Percentiles rank a stretch among this genome's conserved stretches.
Conservation (phyloP, 1,140 invertebrate genomes). For the Muscidifurax raptorellus region DNA sequence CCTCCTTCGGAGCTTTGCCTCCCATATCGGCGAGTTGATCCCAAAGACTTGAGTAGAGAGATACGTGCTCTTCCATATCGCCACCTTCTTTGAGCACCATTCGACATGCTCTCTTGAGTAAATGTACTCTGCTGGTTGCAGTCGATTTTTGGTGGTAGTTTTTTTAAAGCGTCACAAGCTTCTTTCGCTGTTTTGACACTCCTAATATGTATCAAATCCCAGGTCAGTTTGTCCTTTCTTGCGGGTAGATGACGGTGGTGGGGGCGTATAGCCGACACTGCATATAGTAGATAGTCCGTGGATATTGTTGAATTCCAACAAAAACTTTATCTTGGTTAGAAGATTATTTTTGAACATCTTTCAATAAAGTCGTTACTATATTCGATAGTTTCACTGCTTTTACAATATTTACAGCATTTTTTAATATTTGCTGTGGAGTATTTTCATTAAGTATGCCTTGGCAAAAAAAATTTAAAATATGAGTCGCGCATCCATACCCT, state of each 20-base stretch:
- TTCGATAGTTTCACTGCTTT: constrained; percentile 50
- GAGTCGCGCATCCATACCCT: constrained; percentile 41
- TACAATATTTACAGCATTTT: constrained; percentile 38
- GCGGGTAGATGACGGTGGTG: no score
- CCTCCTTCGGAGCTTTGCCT: background rate
- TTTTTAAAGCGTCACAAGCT: no score
- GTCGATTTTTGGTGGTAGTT: constrained; percentile 11
- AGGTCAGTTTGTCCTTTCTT: no score
- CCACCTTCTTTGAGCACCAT: background rate
- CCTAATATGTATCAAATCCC: no score
- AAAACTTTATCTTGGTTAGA: no score
- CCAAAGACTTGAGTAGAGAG: background rate
- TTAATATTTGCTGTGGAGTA: constrained; percentile 20
- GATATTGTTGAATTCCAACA: no score
- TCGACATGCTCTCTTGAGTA: background rate
- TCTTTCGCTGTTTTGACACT: no score
- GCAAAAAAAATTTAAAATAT: constrained; percentile 51
- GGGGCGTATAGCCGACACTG: no score
- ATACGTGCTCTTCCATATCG: background rate
- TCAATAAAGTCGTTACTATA: constrained; percentile 36
- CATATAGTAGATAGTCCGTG: no score
- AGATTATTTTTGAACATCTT: constrained; percentile 50
- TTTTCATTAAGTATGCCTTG: constrained; percentile 35
- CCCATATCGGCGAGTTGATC: background rate
- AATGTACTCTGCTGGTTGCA: background rate